Evolutionary conservation across 2,797 vertebrate species (phyloP), one percentile per base, ranked within the genome.

Genomic region (Salarias fasciatus): DNA sequence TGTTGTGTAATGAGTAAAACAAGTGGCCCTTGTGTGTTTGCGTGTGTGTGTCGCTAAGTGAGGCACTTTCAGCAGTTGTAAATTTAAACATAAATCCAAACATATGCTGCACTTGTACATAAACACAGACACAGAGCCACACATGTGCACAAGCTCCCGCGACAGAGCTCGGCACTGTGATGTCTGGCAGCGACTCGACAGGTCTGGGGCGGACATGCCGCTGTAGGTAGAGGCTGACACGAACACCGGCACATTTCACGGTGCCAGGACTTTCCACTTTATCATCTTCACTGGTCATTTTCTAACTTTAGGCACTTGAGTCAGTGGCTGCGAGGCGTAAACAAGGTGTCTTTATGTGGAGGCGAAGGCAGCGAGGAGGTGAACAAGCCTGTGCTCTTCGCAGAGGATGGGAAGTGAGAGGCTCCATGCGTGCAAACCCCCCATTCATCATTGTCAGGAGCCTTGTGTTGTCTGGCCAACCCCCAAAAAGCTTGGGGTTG

Each of bases 361-460:
- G 54, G 62, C 12, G 2, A 52, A 64, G 41, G 50, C 55, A 66
- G 38, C 1, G n/a, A 64, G 46, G 60, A 79, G 59, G 49, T 59
- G 61, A 72, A 65, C 48, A 37, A 53, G 69, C 61, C 41, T 49
- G 13, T 36, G 58, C 67, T 75, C 52, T 72, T 64, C 1, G 3
- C 49, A 63, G 52, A 68, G 62, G 75, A 84, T 77, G 69, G 52
- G 72, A 82, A 63, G 43, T 1, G 9, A 77, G 68, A 49, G 38
- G 50, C 74, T 75, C 60, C 53, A 6, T 81, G 80, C 84, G 69
- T 87, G 83, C 83, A 78, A 86, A 83, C 75, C 61, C 24, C 66
- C 57, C 70, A 89, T 91, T 74, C 67, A 69, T 91, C 88, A 86
- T 31, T 82, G 81, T 87, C 82, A 83, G 72, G 58, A 35, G 67